Conservation (phyloP, 2,888 invertebrate species). For the Rhagium mordax region DNA sequence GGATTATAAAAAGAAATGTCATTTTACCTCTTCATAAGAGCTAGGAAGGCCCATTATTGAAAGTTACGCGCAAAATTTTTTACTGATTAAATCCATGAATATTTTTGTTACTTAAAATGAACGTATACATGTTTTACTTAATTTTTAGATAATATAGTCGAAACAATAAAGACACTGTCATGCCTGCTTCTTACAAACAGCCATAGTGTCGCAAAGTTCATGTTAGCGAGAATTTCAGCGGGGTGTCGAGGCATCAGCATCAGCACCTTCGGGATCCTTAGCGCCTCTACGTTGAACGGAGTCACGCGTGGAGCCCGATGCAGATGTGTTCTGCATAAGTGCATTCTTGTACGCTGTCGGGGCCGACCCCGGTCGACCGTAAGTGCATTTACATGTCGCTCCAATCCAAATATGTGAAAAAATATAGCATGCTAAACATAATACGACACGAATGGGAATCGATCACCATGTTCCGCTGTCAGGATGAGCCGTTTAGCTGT, state of each 20-base stretch:
- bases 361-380: constrained; percentile 66
- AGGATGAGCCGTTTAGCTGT: constrained; percentile 45
- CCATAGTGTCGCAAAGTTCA: background rate
- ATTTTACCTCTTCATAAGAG: too few species aligned
- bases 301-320: constrained; percentile 53
- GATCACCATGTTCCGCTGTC: constrained; percentile 62
- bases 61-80: too few species aligned
- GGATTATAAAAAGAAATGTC: too few species aligned
- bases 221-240: background rate
- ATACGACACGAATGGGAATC: constrained; percentile 68
- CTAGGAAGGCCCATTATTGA: too few species aligned
- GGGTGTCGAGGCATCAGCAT: constrained; percentile 14
- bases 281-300: constrained; percentile 12
- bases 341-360: constrained; percentile 69
- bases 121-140: too few species aligned
- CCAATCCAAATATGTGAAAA: constrained; percentile 67
- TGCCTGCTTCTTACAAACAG: background rate
- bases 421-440: constrained; percentile 68
- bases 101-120: too few species aligned
- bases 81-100: too few species aligned
- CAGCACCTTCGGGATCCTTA: constrained; percentile 21
- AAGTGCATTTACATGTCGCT: constrained; percentile 71
- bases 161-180: background rate
- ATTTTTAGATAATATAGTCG: too few species aligned
- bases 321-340: constrained; percentile 64